These are phyloP conservation scores for Pharmacophagus antenor DNA, from an alignment of 2,888 invertebrate genomes.

Conservation along the genomic window DNA sequence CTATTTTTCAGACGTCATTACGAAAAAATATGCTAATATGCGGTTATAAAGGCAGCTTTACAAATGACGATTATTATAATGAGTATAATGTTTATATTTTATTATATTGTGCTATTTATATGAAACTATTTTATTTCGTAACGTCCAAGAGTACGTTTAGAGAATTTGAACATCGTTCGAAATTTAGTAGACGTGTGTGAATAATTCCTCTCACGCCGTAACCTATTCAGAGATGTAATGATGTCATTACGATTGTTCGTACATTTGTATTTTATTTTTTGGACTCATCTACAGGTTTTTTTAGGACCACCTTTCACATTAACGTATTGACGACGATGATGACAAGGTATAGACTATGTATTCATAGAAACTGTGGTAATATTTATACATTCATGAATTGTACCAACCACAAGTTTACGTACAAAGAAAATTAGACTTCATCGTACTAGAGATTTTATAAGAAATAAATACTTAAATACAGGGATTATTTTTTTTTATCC, in stretches of 20 bases:
- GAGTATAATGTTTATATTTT: background rate
- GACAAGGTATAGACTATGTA: no score
- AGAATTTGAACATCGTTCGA: slow-evolving; percentile 14
- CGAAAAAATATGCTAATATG: background rate
- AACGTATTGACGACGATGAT: slow-evolving; percentile 11
- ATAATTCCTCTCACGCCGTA: slow-evolving; percentile 24
- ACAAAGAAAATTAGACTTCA: background rate
- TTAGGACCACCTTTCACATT: slow-evolving; percentile 16
- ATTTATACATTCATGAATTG: background rate
- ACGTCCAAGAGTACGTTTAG: background rate
- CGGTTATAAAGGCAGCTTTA: background rate
- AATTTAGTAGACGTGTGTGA: slow-evolving; percentile 17
- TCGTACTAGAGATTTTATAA: no score
- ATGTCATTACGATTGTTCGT: slow-evolving; percentile 30
- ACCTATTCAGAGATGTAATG: slow-evolving; percentile 27
- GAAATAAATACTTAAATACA: no score
- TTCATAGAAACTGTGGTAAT: background rate
- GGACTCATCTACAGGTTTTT: slow-evolving; percentile 18
- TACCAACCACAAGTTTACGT: background rate
- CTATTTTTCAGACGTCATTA: background rate
- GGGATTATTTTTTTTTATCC: no score
- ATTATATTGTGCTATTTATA: background rate
- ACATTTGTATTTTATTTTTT: slow-evolving; percentile 27
- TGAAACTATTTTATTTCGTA: slow-evolving; percentile 1
- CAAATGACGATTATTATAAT: background rate